Evolutionary conservation across 2,113 vertebrate genomes (phyloP), one percentile per base, ranked within the genome.

Genomic region (Apaloderma vittatum): DNA sequence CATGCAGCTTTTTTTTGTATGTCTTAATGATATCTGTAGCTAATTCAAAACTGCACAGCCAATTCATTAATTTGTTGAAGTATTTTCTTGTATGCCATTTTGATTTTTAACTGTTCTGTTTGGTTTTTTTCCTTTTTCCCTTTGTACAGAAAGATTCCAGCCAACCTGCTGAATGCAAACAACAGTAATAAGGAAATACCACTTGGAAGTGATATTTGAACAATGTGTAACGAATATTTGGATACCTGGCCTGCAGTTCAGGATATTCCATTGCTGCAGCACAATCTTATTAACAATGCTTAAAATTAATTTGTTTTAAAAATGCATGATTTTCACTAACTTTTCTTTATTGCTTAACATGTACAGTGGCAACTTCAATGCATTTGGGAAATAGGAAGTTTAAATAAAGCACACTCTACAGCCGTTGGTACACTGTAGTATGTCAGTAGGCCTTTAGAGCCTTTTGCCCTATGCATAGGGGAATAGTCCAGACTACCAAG

Each of bases 121-220:
- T 36, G 8, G 4, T 17, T 23, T 52, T 24, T 59, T 63, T 48
- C 81, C 11, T 91, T 81, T 87, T 94, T 79, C 40, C 74, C 58
- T 66, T 52, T 61, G 49, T 66, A 24, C 99, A 99, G 99, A 99
- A 99, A 98, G 99, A 99, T 92, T 97, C 98, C 96, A 98, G 98
- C 98, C 99, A 99, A 97, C 99, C 99, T 85, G 98, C 99, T 48
- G 99, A 99, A 97, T 99, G 99, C 98, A 99, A 99, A 97, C 99
- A 99, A 98, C 99, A 99, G 98, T 99, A 98, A 99, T 96, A 63
- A 93, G 96, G 96, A 95, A 97, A 97, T 92, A 95, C 97, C 97
- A 97, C 94, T 94, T 97, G 98, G 96, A 96, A 98, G 94, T 96
- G 96, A 98, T 97, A 97, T 97, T 96, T 97, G 96, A 97, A 96